phyloP scores from a whole-genome alignment of 2,888 invertebrate genomes.

The Rhagophthalmus giganteus region DNA sequence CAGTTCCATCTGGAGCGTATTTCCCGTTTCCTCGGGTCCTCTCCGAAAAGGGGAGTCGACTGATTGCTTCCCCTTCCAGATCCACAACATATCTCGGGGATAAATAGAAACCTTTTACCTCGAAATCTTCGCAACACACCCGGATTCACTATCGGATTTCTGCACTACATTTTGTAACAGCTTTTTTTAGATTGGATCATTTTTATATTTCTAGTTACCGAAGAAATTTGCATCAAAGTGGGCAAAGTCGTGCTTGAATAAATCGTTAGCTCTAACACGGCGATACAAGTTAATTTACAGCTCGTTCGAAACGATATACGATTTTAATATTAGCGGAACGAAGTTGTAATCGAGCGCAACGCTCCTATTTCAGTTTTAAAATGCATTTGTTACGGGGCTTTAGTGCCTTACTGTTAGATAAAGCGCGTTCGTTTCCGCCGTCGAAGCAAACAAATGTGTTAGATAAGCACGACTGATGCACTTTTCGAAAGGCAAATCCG shows the following conservation, averaged over 20 bases:
- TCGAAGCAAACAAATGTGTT: conserved; percentile 23
- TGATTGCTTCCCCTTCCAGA: conserved; percentile 52
- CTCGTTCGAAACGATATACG: background rate
- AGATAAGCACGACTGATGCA: conserved; percentile 23
- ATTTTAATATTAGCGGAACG: background rate
- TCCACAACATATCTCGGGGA: conserved; percentile 52
- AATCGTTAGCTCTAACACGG: background rate
- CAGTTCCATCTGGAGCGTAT: conserved; percentile 30
- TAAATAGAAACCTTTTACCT: conserved; percentile 51
- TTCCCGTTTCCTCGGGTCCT: conserved; percentile 29
- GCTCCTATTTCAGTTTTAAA: conserved; percentile 12
- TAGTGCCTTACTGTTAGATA: conserved; percentile 15
- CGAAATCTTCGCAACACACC: conserved; percentile 36
- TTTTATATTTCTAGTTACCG: conserved; percentile 30
- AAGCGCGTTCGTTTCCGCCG: conserved; percentile 21
- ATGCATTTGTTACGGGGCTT: conserved; percentile 10
- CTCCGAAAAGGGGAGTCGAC: conserved; percentile 38
- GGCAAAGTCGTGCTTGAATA: conserved; percentile 2
- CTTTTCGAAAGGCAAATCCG: conserved; percentile 6
- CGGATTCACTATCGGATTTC: conserved; percentile 31
- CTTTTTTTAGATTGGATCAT: conserved; percentile 30
- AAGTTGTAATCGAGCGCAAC: background rate
- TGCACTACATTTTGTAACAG: conserved; percentile 30
- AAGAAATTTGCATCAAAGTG: conserved; percentile 23
- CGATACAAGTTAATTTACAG: background rate